Evolutionary conservation across 2,888 invertebrate genomes (phyloP).

Genomic region (Pseudoips prasinana): DNA sequence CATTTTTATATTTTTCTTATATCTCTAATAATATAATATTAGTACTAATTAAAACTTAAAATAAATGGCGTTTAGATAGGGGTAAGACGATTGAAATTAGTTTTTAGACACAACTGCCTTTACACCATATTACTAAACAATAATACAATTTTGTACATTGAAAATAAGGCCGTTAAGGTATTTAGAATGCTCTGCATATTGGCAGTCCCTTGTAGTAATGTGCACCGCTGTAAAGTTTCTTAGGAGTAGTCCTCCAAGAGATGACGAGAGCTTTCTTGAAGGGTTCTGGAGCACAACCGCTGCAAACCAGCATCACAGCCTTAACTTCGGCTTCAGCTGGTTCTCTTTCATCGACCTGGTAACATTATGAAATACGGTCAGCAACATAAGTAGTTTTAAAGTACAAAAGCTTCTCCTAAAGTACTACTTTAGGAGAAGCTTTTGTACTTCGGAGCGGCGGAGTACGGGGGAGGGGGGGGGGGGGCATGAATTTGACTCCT

Average conservation of each 20-base stretch:
- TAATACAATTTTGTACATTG: slow-evolving; percentile 28
- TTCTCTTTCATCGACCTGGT: slow-evolving; percentile 87
- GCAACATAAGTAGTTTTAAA: too few relatives aligned
- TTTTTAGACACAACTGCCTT: slow-evolving; percentile 13
- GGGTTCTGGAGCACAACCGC: slow-evolving; percentile 88
- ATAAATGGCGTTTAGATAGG: slow-evolving; percentile 27
- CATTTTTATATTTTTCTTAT: too few relatives aligned
- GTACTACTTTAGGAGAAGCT: too few relatives aligned
- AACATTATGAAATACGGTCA: too few relatives aligned
- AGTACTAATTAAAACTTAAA: slow-evolving; percentile 9
- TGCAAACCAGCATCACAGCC: slow-evolving; percentile 90
- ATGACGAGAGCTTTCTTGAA: slow-evolving; percentile 90
- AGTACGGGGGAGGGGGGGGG: too few relatives aligned
- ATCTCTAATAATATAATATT: too few relatives aligned
- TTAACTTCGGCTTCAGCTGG: slow-evolving; percentile 92
- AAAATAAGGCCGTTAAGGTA: not conserved
- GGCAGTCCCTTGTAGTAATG: slow-evolving; percentile 85
- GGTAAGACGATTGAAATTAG: slow-evolving; percentile 10
- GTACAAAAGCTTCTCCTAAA: too few relatives aligned
- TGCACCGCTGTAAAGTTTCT: slow-evolving; percentile 88
- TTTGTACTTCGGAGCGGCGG: too few relatives aligned
- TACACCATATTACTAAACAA: slow-evolving; percentile 6
- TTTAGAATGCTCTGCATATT: slow-evolving; percentile 83
- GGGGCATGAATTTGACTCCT: too few relatives aligned
- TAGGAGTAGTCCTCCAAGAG: slow-evolving; percentile 88